phyloP scores from a whole-genome alignment of 2,888 invertebrate genomes.

The Megaustenia siamemsis region DNA sequence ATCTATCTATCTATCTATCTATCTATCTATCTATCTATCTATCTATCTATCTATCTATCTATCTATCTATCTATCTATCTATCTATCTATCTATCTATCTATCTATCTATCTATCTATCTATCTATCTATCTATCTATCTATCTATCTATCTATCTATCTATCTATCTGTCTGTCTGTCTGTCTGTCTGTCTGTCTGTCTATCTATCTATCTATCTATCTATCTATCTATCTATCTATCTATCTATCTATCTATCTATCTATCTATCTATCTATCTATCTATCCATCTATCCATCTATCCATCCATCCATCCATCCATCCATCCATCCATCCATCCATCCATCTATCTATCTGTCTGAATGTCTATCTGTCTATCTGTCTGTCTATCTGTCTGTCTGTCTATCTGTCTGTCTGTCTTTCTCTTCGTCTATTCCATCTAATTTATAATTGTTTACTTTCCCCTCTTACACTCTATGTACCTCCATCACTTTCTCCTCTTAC shows the following conservation, averaged over 20 bases:
- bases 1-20: conserved; percentile 35
- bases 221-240: not conserved
- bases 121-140: not conserved
- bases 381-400: too few species aligned
- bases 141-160: not conserved
- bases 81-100: not conserved
- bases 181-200: too few species aligned
- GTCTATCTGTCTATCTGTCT: too few species aligned
- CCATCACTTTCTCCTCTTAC: too few species aligned
- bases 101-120: not conserved
- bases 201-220: too few species aligned
- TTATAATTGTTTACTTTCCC: not conserved
- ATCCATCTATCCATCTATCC: too few species aligned
- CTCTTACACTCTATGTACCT: not conserved
- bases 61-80: not conserved
- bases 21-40: conserved; percentile 33
- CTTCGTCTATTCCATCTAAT: not conserved
- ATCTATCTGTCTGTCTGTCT: too few species aligned
- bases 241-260: not conserved
- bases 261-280: conserved; percentile 18
- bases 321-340: not conserved
- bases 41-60: conserved; percentile 6
- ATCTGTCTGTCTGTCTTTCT: too few species aligned
- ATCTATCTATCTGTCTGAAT: too few species aligned
- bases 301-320: too few species aligned